These are phyloP conservation scores for Beroe forskalii DNA, from an alignment of 37 sponge, comb jelly and placozoan genomes.

Conservation along the genomic window DNA sequence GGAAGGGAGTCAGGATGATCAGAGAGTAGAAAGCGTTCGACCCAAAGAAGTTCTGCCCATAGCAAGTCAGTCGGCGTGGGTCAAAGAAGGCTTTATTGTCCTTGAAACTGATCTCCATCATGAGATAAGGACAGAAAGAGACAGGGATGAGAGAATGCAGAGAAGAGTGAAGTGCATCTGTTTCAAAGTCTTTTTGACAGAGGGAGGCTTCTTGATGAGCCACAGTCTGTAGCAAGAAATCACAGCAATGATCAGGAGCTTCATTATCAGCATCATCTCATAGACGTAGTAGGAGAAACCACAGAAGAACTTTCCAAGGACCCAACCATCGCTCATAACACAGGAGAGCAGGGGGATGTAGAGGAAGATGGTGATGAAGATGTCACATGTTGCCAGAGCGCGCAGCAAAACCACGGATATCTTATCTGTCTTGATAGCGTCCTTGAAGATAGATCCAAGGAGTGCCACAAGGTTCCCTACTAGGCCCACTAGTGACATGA, in stretches of 20 bases:
- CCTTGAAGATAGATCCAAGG: constrained; percentile 44
- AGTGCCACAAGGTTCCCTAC: constrained; percentile 26
- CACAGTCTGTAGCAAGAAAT: constrained; percentile 36
- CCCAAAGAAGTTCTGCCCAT: constrained; percentile 21
- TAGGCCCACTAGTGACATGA: not conserved
- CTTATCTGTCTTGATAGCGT: constrained; percentile 55
- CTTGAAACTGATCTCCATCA: not conserved
- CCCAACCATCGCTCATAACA: not conserved
- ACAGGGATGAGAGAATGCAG: not conserved
- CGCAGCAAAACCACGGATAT: constrained; percentile 46
- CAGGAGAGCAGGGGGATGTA: constrained; percentile 32
- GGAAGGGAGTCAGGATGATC: not conserved
- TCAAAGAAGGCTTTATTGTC: not conserved
- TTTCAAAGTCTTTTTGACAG: not conserved
- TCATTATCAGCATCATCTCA: not conserved
- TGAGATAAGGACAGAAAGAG: not conserved
- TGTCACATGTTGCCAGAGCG: not conserved
- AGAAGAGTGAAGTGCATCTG: not conserved
- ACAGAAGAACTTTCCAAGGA: constrained; percentile 19
- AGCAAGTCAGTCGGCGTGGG: not conserved
- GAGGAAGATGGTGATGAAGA: constrained; percentile 6
- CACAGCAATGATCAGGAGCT: constrained; percentile 8
- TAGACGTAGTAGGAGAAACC: not conserved
- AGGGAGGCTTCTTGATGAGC: constrained; percentile 40
- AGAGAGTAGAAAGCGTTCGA: not conserved